Percentiles rank a stretch among this genome's conserved stretches.
phyloP scores from a whole-genome alignment of 2,797 vertebrate species.

The Helicolenus hilgendorfi region DNA sequence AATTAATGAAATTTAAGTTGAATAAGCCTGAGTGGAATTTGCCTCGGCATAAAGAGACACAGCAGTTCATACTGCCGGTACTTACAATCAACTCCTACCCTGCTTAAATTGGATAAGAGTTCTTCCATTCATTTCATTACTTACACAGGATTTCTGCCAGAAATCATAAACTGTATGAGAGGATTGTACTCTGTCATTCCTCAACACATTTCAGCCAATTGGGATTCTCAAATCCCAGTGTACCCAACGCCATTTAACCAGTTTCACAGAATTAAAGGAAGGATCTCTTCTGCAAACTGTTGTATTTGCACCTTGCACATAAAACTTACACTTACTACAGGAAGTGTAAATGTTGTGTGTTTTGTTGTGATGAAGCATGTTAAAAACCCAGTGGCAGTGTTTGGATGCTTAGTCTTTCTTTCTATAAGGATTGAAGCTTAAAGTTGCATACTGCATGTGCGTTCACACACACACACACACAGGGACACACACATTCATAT shows the following conservation, averaged over 20 bases:
- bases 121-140: background rate
- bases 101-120: background rate
- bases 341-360: background rate
- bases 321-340: background rate
- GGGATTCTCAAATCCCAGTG: background rate
- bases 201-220: background rate
- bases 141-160: background rate
- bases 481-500: background rate
- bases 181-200: background rate
- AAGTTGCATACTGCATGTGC: background rate
- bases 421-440: background rate
- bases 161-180: background rate
- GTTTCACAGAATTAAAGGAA: background rate
- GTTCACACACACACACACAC: background rate
- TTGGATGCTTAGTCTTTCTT: background rate
- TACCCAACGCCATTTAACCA: background rate
- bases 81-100: background rate
- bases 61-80: background rate
- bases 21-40: background rate
- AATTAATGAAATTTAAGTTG: background rate
- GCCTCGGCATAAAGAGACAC: background rate
- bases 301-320: background rate
- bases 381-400: background rate
- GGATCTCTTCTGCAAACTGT: background rate
- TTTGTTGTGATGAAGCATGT: background rate